Percentiles rank a stretch among this genome's conserved stretches.
Conservation (phyloP, 2,113 vertebrate genomes). For the Dolichotis patagonum region DNA sequence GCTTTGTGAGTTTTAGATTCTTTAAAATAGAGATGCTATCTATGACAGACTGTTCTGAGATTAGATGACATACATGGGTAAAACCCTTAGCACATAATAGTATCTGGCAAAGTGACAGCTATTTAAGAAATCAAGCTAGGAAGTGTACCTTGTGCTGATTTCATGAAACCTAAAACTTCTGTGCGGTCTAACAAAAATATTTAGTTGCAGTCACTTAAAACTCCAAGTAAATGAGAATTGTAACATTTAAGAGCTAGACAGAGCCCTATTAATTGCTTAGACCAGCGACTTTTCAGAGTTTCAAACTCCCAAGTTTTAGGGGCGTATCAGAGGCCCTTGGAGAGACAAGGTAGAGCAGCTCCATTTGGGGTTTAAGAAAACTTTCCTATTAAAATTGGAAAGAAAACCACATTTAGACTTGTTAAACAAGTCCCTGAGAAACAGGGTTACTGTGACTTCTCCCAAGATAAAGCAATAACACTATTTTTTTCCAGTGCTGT, state of each 20-base stretch:
- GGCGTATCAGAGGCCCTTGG: not conserved
- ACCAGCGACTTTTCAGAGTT: not conserved
- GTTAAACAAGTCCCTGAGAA: not conserved
- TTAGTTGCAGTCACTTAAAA: not conserved
- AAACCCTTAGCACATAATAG: conserved; percentile 43
- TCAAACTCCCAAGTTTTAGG: not conserved
- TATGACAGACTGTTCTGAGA: not conserved
- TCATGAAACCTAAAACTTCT: conserved; percentile 39
- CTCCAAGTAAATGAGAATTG: not conserved
- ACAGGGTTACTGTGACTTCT: not conserved
- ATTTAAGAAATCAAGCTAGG: conserved; percentile 29
- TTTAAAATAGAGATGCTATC: not conserved
- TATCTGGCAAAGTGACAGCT: conserved; percentile 19
- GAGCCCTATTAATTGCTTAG: conserved; percentile 26
- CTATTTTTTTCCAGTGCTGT: not conserved
- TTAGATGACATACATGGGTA: not conserved
- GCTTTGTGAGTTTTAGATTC: not conserved
- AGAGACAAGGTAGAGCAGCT: not conserved
- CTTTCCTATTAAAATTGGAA: not conserved
- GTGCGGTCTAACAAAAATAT: conserved; percentile 39
- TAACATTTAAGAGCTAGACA: not conserved
- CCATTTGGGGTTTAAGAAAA: not conserved
- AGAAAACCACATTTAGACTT: not conserved
- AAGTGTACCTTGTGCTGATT: not conserved
- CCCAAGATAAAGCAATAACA: not conserved